These are phyloP conservation scores for Tigriopus californicus DNA, from an alignment of 2,888 invertebrate genomes.

Conservation along the genomic window DNA sequence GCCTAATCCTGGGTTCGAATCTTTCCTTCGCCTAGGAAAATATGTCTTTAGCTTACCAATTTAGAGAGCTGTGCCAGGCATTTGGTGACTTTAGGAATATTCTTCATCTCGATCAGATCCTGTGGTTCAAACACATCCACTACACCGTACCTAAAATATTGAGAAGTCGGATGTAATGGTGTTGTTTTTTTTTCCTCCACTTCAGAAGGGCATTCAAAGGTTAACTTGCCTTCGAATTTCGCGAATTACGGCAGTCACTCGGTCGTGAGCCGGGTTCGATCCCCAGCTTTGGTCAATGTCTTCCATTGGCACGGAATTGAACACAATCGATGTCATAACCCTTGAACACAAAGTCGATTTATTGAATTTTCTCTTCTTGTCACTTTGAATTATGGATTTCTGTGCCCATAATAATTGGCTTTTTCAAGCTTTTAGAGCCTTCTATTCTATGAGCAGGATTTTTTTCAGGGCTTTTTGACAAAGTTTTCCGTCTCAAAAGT, in stretches of 20 bases:
- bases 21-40: not conserved
- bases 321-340: constrained; percentile 15
- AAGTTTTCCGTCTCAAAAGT: too few species aligned
- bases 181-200: too few species aligned
- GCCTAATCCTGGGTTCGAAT: not conserved
- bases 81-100: constrained; percentile 16
- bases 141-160: constrained; percentile 11
- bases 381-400: too few species aligned
- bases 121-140: constrained; percentile 14
- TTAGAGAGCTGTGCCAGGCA: constrained; percentile 14
- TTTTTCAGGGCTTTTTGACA: too few species aligned
- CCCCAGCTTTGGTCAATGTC: constrained; percentile 13
- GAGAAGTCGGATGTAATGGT: too few species aligned
- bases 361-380: not conserved
- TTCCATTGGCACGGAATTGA: constrained; percentile 16
- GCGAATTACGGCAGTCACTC: constrained; percentile 7
- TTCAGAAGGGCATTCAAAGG: too few species aligned
- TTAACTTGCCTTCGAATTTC: constrained; percentile 9
- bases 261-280: constrained; percentile 9
- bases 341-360: constrained; percentile 1
- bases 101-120: constrained; percentile 13
- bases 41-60: constrained; percentile 5
- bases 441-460: too few species aligned
- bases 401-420: too few species aligned
- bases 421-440: too few species aligned